A percentile compares a stretch with the other conserved stretches of the same genome.
Conservation (phyloP, 2,113 vertebrate species). For the Procavia capensis region DNA sequence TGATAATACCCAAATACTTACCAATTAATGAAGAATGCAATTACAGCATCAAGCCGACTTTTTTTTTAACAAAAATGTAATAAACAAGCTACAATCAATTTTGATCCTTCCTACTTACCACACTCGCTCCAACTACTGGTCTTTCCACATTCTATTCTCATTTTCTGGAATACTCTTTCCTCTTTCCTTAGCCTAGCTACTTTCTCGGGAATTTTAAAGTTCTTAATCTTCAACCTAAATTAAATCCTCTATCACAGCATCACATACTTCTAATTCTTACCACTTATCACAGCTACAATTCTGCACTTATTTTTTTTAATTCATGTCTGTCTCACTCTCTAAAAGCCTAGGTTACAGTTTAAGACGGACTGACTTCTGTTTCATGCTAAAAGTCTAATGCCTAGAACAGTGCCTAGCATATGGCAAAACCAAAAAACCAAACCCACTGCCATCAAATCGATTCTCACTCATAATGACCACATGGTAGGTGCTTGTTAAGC, state of each 20-base stretch:
- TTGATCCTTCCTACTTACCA: neutral
- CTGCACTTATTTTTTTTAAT: neutral
- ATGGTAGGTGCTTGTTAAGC: neutral
- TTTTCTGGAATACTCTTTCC: conserved; percentile 12
- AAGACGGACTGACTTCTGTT: neutral
- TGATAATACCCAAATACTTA: neutral
- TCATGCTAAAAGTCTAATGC: neutral
- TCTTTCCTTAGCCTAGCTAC: neutral
- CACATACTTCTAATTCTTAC: neutral
- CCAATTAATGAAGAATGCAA: neutral
- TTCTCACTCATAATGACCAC: neutral
- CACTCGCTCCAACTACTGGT: neutral
- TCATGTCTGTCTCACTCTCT: neutral
- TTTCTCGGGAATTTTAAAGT: neutral
- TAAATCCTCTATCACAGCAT: neutral
- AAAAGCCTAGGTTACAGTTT: neutral
- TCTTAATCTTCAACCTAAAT: neutral
- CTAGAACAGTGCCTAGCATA: too few species aligned
- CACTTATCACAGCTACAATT: neutral
- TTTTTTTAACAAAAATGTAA: conserved; percentile 37
- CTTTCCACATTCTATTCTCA: neutral
- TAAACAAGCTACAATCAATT: too few species aligned
- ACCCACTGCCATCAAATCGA: too few species aligned
- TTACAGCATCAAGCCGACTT: neutral
- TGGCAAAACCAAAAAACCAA: too few species aligned